Evolutionary conservation across 2,888 invertebrate species (phyloP).

Genomic region (Odontomyia ornata): DNA sequence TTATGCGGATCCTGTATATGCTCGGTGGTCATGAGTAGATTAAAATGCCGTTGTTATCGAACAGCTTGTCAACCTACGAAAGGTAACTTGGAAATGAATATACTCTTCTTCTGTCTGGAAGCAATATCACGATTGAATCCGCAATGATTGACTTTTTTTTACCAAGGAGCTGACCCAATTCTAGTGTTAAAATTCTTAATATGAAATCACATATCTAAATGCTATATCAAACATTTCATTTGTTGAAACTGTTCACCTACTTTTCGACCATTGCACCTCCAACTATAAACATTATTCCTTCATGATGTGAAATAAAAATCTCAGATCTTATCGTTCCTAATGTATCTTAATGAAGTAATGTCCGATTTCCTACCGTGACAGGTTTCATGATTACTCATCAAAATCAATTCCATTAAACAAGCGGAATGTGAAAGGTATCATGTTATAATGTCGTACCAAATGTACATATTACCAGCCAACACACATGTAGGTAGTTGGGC

Average conservation of each 20-base stretch:
- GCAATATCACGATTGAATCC: no score
- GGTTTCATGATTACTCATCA: conserved; percentile 9
- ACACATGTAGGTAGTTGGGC: background rate
- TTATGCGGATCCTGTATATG: no score
- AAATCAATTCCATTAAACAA: conserved; percentile 11
- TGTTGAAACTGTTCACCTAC: background rate
- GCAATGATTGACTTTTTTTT: no score
- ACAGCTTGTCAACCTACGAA: no score
- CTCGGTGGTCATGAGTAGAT: no score
- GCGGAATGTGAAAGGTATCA: conserved; percentile 25
- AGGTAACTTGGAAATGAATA: no score
- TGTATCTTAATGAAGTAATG: conserved; percentile 31
- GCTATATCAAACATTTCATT: background rate
- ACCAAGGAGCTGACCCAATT: no score
- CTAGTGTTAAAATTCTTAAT: no score
- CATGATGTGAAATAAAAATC: background rate
- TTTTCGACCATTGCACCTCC: background rate
- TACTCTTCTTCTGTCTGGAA: no score
- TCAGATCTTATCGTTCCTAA: conserved; percentile 2
- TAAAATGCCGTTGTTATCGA: no score
- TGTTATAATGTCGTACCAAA: background rate
- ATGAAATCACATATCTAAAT: background rate
- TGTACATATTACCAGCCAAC: background rate
- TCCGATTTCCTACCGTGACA: conserved; percentile 9
- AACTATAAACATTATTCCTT: background rate